Evolutionary conservation across 1,140 invertebrate species (phyloP).

Genomic region (Pissodes strobi): DNA sequence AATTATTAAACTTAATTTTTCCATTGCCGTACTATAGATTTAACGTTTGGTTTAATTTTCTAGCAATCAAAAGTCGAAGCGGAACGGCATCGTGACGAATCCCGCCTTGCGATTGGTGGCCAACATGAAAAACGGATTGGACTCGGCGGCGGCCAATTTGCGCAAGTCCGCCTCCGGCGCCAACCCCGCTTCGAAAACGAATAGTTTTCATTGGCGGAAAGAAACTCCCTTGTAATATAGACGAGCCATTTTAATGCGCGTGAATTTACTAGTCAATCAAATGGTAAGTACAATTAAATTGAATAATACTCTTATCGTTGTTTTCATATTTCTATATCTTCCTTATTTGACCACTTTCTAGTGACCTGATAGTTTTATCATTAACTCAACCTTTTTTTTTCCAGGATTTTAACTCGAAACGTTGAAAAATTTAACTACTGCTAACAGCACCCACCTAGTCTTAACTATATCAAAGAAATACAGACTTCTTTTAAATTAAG

Average conservation of each 20-base stretch:
- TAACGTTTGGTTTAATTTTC: too few relatives aligned
- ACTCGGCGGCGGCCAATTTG: slow-evolving; percentile 62
- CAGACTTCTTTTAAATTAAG: slow-evolving; percentile 27
- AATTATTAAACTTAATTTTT: too few relatives aligned
- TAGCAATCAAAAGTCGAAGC: slow-evolving; percentile 67
- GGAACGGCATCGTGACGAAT: slow-evolving; percentile 91
- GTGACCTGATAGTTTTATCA: too few relatives aligned
- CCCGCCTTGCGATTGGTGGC: slow-evolving; percentile 78
- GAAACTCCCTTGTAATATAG: slow-evolving; percentile 65
- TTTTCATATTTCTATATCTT: neutral
- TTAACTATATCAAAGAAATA: slow-evolving; percentile 48
- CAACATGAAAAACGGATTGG: slow-evolving; percentile 72
- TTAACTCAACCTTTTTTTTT: slow-evolving; percentile 24
- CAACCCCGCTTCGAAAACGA: slow-evolving; percentile 61
- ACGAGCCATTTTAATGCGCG: slow-evolving; percentile 22
- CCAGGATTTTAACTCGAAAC: slow-evolving; percentile 35
- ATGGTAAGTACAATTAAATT: slow-evolving; percentile 42
- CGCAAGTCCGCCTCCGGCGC: slow-evolving; percentile 58
- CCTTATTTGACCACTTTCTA: too few relatives aligned
- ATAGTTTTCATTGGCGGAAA: slow-evolving; percentile 75
- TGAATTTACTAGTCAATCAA: slow-evolving; percentile 52
- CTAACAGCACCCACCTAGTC: slow-evolving; percentile 48
- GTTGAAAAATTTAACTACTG: slow-evolving; percentile 33
- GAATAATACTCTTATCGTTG: neutral
- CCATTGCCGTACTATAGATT: too few relatives aligned